These are phyloP conservation scores for Cataglyphis albicans DNA, from an alignment of 2,888 invertebrate species.

Conservation along the genomic window DNA sequence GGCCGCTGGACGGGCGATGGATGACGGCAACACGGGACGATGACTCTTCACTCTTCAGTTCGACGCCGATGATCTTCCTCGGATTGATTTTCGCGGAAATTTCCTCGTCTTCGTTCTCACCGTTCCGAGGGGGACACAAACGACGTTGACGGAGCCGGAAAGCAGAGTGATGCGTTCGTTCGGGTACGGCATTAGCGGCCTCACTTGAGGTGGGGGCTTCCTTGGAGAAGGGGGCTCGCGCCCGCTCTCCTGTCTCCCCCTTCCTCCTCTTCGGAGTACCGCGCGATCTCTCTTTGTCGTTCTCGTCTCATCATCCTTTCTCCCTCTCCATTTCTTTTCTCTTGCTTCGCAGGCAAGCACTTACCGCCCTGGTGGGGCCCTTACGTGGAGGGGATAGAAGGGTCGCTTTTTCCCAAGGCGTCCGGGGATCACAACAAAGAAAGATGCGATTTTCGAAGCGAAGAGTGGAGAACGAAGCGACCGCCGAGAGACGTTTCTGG, in stretches of 20 bases:
- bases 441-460: slow-evolving; percentile 52
- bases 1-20: slow-evolving; percentile 73
- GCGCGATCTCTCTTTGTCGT: slow-evolving; percentile 57
- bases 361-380: slow-evolving; percentile 54
- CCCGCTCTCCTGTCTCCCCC: slow-evolving; percentile 24
- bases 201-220: slow-evolving; percentile 55
- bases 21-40: background rate
- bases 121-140: slow-evolving; percentile 24
- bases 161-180: slow-evolving; percentile 68
- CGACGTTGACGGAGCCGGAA: slow-evolving; percentile 60
- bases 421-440: slow-evolving; percentile 61
- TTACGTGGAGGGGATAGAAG: slow-evolving; percentile 58
- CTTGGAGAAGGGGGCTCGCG: slow-evolving; percentile 55
- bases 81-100: background rate
- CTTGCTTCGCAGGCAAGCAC: slow-evolving; percentile 15
- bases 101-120: slow-evolving; percentile 23
- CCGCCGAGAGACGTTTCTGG: slow-evolving; percentile 41
- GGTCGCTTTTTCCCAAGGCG: slow-evolving; percentile 57
- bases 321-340: slow-evolving; percentile 12
- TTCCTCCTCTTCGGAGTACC: background rate
- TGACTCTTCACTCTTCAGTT: background rate
- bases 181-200: slow-evolving; percentile 71
- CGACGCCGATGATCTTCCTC: background rate
- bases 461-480: slow-evolving; percentile 32
- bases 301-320: background rate